Evolutionary conservation across 2,797 vertebrate species (phyloP).

Genomic region (Argya squamiceps): DNA sequence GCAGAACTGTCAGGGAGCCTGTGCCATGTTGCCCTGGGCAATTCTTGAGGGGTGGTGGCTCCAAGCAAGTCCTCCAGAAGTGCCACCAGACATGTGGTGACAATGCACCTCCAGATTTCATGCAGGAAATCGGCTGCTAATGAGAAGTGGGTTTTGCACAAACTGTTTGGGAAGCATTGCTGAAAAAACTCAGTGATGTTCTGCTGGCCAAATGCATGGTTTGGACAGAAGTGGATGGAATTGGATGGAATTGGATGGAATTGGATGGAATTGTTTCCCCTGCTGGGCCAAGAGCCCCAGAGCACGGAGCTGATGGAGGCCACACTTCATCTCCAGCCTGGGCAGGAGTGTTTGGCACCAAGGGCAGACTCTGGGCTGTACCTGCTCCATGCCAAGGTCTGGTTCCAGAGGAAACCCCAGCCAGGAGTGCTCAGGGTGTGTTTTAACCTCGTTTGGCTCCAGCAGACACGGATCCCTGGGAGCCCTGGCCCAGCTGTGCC

Average conservation of each 20-base stretch:
- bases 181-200: not conserved
- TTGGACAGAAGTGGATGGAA: not conserved
- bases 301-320: not conserved
- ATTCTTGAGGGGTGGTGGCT: not conserved
- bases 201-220: not conserved
- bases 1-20: not conserved
- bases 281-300: not conserved
- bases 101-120: not conserved
- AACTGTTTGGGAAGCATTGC: not conserved
- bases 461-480: too few species aligned
- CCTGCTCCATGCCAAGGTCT: not conserved
- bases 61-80: not conserved
- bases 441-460: not conserved
- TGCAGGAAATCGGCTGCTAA: not conserved
- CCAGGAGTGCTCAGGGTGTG: rapidly evolving
- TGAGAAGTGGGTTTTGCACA: not conserved
- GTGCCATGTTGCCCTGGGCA: rapidly evolving
- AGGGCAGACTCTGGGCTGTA: not conserved
- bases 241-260: not conserved
- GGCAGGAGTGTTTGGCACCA: not conserved
- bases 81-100: not conserved
- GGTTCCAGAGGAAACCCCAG: not conserved
- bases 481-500: not conserved
- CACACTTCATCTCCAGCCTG: not conserved
- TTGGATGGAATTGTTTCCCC: not conserved